Percentiles rank a stretch among this genome's conserved stretches.
phyloP scores from a whole-genome alignment of 1,140 invertebrate species.

The Penaeus indicus region DNA sequence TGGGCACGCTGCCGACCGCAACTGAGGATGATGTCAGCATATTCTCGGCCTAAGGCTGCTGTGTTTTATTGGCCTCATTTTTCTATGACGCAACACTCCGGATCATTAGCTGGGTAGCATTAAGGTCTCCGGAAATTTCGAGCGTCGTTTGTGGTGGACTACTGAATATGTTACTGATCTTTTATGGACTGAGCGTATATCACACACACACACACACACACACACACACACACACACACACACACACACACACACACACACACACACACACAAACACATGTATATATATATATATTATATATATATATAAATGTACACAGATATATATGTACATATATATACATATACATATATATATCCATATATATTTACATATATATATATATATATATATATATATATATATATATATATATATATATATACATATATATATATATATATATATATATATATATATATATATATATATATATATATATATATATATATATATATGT shows the following conservation, averaged over 20 bases:
- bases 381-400: constrained; percentile 5
- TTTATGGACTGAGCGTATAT: no score
- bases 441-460: constrained; percentile 22
- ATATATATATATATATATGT: constrained; percentile 27
- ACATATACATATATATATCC: no score
- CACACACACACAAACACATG: background rate
- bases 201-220: background rate
- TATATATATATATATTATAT: background rate
- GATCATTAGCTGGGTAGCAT: no score
- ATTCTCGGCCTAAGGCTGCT: no score
- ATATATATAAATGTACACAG: background rate
- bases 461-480: constrained; percentile 26
- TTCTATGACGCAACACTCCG: no score
- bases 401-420: constrained; percentile 7
- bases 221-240: background rate
- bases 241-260: background rate
- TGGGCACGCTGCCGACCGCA: no score
- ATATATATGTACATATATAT: background rate
- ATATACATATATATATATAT: constrained; percentile 8
- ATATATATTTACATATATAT: background rate
- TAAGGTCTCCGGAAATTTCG: no score
- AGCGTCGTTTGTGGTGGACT: no score
- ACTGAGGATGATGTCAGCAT: no score
- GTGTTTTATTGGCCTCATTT: no score
- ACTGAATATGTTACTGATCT: no score